Evolutionary conservation across 2,113 vertebrate genomes (phyloP), one percentile per base, ranked within the genome.

Genomic region (Anseranas semipalmata): DNA sequence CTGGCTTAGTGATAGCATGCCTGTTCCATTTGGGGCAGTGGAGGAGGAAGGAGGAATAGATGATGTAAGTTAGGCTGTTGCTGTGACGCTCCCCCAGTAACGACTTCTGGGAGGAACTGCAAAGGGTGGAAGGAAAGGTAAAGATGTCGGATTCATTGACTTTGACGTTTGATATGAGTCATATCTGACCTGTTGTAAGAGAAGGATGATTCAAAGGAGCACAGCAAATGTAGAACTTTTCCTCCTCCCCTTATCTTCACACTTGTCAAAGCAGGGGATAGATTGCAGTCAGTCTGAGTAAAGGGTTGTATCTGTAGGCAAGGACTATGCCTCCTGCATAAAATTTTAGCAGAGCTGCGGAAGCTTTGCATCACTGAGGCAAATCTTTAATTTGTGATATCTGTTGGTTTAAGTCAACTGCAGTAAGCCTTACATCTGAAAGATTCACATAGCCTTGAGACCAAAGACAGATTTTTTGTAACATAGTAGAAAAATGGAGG

Each of bases 1-100:
- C 37, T 95, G 95, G 93, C 89, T 73, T 85, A 72, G 87, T 92
- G 93, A 84, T 95, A 88, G 87, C 87, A 60, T 72, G 87, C 21
- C 74, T 80, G 79, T 95, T 95, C 82, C 89, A 90, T 85, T 90
- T 91, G 76, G 93, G 72, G 46, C 78, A 75, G 60, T 32, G 48
- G 72, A 80, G 85, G 87, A 85, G 89, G 85, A 94, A 80, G 18
- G 78, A 72, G 78, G 74, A 95, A 89, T 95, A 72, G 68, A 4
- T 71, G 89, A 96, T 90, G 85, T 91, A 85, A 92, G 72, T 56
- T 32, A 56, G 63, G 56, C 74, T 93, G 74, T 20, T 83, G 46
- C 70, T 77, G 72, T 70, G 77, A 89, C 88, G 63, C 66, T 89
- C 78, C 59, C 22, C 50, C 32, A 3, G 53, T 70, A 80, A 74